A percentile compares a stretch with the other conserved stretches of the same genome.
phyloP scores from a whole-genome alignment of 2,888 invertebrate genomes.

The Amiota minor region DNA sequence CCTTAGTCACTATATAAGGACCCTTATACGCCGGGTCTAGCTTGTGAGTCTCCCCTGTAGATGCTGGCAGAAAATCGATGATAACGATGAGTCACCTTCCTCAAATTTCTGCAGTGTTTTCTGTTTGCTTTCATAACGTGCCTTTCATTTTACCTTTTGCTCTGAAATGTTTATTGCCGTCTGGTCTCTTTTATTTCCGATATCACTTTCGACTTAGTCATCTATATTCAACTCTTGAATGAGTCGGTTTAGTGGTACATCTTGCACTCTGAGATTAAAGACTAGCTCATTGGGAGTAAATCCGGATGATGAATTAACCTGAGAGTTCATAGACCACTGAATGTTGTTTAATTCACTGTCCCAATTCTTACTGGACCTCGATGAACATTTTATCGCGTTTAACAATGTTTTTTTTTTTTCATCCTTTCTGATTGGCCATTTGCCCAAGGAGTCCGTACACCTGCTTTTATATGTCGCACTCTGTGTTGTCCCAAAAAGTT shows the following conservation, averaged over 20 bases:
- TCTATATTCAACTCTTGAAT: constrained; percentile 34
- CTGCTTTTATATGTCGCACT: constrained; percentile 42
- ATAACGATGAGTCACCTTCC: constrained; percentile 9
- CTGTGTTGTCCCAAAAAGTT: constrained; percentile 30
- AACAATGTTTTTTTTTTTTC: constrained; percentile 14
- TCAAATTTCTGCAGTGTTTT: no score
- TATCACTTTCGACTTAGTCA: not conserved
- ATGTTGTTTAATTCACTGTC: no score
- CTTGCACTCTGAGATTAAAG: no score
- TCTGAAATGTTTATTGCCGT: not conserved
- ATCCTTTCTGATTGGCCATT: constrained; percentile 42
- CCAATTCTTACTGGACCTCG: no score
- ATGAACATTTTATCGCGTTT: no score
- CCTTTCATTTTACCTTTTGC: not conserved
- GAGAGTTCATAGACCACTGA: no score
- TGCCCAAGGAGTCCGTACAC: constrained; percentile 39
- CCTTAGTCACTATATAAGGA: constrained; percentile 36
- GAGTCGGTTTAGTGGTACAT: constrained; percentile 37
- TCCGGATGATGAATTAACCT: no score
- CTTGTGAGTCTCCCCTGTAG: constrained; percentile 38
- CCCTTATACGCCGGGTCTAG: constrained; percentile 38
- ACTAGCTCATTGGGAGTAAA: no score
- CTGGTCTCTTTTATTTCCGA: not conserved
- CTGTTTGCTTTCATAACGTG: no score
- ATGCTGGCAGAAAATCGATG: constrained; percentile 27